Base-by-base conservation (phyloP, 2,888 invertebrate species). In the Tholera decimalis region DNA sequence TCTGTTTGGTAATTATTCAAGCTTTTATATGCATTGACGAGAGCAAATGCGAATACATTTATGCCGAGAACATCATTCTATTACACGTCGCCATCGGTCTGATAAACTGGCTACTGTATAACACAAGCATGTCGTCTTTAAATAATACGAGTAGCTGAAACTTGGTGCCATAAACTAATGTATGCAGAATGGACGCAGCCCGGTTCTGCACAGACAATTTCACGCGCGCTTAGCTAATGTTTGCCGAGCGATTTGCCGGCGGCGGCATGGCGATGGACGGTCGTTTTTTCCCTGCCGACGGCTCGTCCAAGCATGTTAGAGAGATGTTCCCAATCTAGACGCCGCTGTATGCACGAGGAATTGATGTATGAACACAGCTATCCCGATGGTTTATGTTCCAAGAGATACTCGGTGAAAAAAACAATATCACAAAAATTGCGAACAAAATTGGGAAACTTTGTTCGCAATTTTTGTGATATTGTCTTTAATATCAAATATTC, bases 191-290 rank as follows among this genome's bases (percentile, higher is more conserved):
- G 87, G 87, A 82, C 84, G 83, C 78, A 80, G 87, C 79, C 80
- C 82, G 83, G 75, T 81, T 83, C 79, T 80, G 82, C 88, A 87
- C 88, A 91, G 89, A 92, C 90, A 92, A 93, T 93, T 93, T 93
- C 89, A 93, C 92, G 91, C 90, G 89, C 89, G 90, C 92, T 92
- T 92, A 90, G 86, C 89, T 90, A 91, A 93, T 92, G 90, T 93
- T 93, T 93, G 90, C 92, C 90, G 85, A 92, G 83, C 91, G 90
- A 93, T 92, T 93, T 91, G 89, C 89, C 88, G 87, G 83, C 85
- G 87, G 83, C 85, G 87, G 89, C 89, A 83, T 85, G 80, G 79
- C 80, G 84, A 85, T 84, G 82, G 83, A 83, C 80, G 81, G 77
- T 84, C 78, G 77, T 86, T 86, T 86, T 86, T 85, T 82, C 75